phyloP scores from a whole-genome alignment of 2,888 invertebrate species.

The Ichneumoninae sp. region DNA sequence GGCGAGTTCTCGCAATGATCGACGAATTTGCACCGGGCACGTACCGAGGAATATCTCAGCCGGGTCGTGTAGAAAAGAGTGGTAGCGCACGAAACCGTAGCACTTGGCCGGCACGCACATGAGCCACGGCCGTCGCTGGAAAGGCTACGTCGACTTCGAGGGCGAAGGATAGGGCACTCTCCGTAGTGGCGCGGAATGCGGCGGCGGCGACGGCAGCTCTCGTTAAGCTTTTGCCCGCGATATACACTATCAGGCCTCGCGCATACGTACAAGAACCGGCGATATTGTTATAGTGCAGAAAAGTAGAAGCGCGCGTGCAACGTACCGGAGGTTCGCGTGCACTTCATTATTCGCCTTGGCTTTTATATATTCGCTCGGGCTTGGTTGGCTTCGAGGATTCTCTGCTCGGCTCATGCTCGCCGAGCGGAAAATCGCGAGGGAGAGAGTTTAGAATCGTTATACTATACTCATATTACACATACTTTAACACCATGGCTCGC shows the following conservation, averaged over 20 bases:
- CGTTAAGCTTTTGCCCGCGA: constrained; percentile 40
- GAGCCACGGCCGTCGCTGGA: constrained; percentile 3
- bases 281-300: constrained; percentile 2
- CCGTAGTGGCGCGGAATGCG: constrained; percentile 36
- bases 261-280: background rate
- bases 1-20: background rate
- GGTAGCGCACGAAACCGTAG: background rate
- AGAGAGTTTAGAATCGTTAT: constrained; percentile 63
- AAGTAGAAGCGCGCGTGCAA: constrained; percentile 62
- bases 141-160: background rate
- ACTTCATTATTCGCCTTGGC: constrained; percentile 62
- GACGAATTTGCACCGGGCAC: background rate
- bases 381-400: constrained; percentile 55
- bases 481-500: background rate
- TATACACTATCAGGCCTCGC: constrained; percentile 4
- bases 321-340: constrained; percentile 60
- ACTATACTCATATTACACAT: constrained; percentile 25
- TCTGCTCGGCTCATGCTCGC: constrained; percentile 40
- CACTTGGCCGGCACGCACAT: background rate
- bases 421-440: constrained; percentile 66
- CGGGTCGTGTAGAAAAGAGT: background rate
- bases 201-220: constrained; percentile 41
- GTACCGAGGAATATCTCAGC: background rate
- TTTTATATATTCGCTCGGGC: constrained; percentile 54
- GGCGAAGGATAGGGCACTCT: background rate